phyloP scores from a whole-genome alignment of 2,888 invertebrate species.

The Meteorus cinctellus region DNA sequence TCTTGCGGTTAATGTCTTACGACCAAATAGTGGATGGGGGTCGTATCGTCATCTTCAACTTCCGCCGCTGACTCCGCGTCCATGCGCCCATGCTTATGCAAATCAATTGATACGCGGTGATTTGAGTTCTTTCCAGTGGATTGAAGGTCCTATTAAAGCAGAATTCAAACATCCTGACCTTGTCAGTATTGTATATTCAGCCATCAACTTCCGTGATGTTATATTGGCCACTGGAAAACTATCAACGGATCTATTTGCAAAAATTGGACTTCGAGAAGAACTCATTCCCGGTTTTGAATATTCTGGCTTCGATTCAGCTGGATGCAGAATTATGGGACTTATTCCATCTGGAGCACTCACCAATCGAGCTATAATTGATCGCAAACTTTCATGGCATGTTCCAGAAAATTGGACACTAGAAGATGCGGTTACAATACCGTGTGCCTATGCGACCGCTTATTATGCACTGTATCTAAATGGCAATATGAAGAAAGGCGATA shows the following conservation, averaged over 20 bases:
- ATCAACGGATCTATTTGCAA: conserved; percentile 86
- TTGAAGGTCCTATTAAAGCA: conserved; percentile 79
- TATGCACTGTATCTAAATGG: conserved; percentile 79
- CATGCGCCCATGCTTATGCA: conserved; percentile 82
- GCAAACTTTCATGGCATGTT: conserved; percentile 75
- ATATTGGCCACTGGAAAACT: conserved; percentile 96
- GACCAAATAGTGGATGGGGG: conserved; percentile 79
- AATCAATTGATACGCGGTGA: conserved; percentile 89
- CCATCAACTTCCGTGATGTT: conserved; percentile 94
- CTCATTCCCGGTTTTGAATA: conserved; percentile 82
- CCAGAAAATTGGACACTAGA: conserved; percentile 78
- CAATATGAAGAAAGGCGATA: conserved; percentile 73
- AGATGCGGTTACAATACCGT: conserved; percentile 81
- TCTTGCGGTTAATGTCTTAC: conserved; percentile 84
- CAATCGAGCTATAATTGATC: conserved; percentile 74
- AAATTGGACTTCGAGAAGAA: conserved; percentile 78
- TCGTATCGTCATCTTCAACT: conserved; percentile 88
- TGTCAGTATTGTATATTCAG: conserved; percentile 81
- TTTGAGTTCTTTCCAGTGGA: conserved; percentile 88
- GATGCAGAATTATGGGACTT: conserved; percentile 74
- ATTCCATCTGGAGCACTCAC: conserved; percentile 72
- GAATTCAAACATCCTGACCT: conserved; percentile 57
- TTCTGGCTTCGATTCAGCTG: conserved; percentile 76
- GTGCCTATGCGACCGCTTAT: conserved; percentile 78
- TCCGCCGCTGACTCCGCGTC: conserved; percentile 73